Evolutionary conservation across 1,140 invertebrate species (phyloP), one percentile per base, ranked within the genome.

Genomic region (Zaprionus kolodkinae): DNA sequence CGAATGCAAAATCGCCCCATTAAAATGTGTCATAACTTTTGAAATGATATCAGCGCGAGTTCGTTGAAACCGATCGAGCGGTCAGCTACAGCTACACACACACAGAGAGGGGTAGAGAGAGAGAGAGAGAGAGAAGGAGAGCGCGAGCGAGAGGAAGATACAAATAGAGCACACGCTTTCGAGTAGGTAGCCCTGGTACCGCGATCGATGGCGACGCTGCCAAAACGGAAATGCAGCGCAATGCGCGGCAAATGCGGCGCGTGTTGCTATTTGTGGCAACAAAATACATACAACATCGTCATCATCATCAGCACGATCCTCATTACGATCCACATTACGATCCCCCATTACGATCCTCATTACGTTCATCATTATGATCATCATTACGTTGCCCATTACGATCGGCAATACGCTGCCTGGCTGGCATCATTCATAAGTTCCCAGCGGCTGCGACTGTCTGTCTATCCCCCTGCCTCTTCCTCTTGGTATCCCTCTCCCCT

Each of bases 151-250:
- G n/a, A 54, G 61, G 21, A 2, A 66, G 27, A 64, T 27, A 54
- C 6, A 64, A n/a, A 48, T 15, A 33, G 27, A 15, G 2, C 40
- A 7, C 33, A 35, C 33, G 30, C 25, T 30, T 54, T 54, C 3
- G 33, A 15, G 33, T 66, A n/a, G 64, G 64, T 57, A 68, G 52
- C 65, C 36, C 65, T 68, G 56, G 33, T 21, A 21, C 1, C n/a
- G 2, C 40, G 40, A n/a, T 15, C 40, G 40, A n/a, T 15, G 40
- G n/a, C 40, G 40, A n/a, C 57, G 72, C 48, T 88, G 85, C 80
- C 84, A 88, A 88, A 88, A 88, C 84, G 85, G 84, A 88, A 88
- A 84, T 88, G 85, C 85, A 88, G 55, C 35, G 68, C 68, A 75
- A 71, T 62, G 43, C 25, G 36, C 63, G 35, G 50, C 50, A 33